Conservation (phyloP, 2,113 vertebrate species). For the Tauraco erythrolophus region DNA sequence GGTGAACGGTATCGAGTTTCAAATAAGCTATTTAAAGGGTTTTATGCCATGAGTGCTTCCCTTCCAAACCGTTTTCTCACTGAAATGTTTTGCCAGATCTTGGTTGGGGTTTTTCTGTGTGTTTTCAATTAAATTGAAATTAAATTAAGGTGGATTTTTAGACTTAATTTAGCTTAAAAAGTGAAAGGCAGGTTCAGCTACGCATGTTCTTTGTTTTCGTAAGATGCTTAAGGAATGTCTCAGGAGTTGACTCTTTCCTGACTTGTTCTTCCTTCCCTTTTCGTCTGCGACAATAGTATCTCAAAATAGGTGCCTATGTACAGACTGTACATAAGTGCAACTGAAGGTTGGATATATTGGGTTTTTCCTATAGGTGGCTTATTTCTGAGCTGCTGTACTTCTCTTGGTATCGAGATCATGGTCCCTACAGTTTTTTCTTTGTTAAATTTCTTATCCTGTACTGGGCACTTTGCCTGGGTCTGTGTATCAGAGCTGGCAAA, state of each 20-base stretch:
- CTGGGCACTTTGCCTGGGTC: conserved; percentile 50
- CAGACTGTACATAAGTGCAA: not conserved
- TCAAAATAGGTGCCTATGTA: not conserved
- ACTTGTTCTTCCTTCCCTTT: not conserved
- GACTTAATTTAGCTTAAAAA: not conserved
- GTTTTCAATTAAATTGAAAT: not conserved
- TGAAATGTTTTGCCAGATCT: not conserved
- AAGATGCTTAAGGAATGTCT: not conserved
- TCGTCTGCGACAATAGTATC: not conserved
- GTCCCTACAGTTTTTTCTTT: conserved; percentile 21
- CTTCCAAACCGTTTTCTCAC: not conserved
- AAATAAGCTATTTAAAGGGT: conserved; percentile 11
- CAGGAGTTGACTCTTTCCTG: not conserved
- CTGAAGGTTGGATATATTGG: not conserved
- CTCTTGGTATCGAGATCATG: not conserved
- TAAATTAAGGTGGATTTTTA: not conserved
- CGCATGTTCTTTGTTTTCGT: not conserved
- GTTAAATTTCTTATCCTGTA: conserved; percentile 9
- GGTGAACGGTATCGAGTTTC: conserved; percentile 25
- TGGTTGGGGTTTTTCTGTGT: not conserved
- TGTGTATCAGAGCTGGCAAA: conserved; percentile 44
- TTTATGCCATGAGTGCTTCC: not conserved
- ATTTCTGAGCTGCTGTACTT: not conserved
- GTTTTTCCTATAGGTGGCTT: not conserved
- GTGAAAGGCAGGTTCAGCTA: not conserved